Base-by-base conservation (phyloP, 2,888 invertebrate genomes). In the Drosophila niveifrons region DNA sequence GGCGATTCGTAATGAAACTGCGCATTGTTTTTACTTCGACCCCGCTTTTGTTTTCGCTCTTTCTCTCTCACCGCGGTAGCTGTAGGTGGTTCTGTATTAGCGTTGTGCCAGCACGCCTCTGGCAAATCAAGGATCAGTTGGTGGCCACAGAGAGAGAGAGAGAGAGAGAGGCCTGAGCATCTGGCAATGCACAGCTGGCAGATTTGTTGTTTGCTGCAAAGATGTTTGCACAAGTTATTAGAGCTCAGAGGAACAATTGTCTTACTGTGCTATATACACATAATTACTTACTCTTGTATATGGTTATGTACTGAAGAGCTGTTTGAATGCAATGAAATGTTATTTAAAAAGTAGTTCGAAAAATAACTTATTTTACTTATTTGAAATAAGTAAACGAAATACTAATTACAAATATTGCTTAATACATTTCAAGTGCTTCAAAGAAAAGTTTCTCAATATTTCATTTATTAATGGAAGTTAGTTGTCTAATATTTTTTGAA, bases 61-160 rank as follows among this genome's bases (percentile, higher is more conserved):
- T 23, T 31, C 31, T 31, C 11, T 15, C 15, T 15, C 51, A n/a
- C 47, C 50, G n/a, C 87, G 36, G 82, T 80, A 82, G 82, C 79
- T 34, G 82, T 87, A 84, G 84, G 88, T 87, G 84, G 85, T 23
- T 23, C 23, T 72, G 81, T 63, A 87, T 84, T 84, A 87, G 72
- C 47, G 74, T 47, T 41, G 80, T 46, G 65, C 6, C 50, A 52
- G 65, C 78, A 78, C 82, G 80, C 87, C 84, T 64, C 9, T 34
- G 44, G 36, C 66, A 69, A 23, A 23, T 72, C 78, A 71, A 72
- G 66, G 62, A 70, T 72, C 80, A 71, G 75, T 64, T 72, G 74
- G 36, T 36, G 52, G 52, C 41, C 15, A 34, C 39, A 56, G 23
- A 23, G 6, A 0, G 6, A n/a, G n/a, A n/a, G n/a, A n/a, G n/a